Conservation (phyloP, 2,797 vertebrate species). For the Anisognathus igniventris region DNA sequence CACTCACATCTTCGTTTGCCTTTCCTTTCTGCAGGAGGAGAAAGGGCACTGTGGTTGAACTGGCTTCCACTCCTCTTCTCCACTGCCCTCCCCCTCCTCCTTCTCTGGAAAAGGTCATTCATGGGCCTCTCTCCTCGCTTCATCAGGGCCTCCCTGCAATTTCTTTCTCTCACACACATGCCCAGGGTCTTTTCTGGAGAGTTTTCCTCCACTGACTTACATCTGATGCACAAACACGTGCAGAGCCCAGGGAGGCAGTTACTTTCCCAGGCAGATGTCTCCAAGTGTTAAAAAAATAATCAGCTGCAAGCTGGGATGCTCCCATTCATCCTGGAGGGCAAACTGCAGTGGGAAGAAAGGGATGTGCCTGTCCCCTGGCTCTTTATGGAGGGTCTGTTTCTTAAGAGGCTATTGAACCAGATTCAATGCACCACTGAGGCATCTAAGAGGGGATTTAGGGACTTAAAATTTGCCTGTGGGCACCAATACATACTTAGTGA, state of each 20-base stretch:
- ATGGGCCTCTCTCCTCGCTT: not conserved
- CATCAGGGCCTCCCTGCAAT: not conserved
- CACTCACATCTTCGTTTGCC: accelerated
- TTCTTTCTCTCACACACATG: not conserved
- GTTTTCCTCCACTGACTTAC: not conserved
- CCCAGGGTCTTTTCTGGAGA: not conserved
- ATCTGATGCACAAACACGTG: accelerated
- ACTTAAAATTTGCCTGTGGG: not conserved
- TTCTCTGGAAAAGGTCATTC: not conserved
- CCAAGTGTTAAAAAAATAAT: not conserved
- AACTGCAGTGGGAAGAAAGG: not conserved
- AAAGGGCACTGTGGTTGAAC: not conserved
- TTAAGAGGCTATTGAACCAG: not conserved
- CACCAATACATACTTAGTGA: not conserved
- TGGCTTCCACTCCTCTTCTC: not conserved
- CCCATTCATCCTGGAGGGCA: not conserved
- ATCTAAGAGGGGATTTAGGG: constrained; percentile 15
- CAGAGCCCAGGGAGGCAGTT: not conserved
- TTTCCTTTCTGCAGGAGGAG: not conserved
- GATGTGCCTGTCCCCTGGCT: not conserved
- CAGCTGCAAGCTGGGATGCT: not conserved
- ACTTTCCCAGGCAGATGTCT: not conserved
- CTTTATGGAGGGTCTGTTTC: not conserved
- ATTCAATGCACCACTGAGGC: not conserved
- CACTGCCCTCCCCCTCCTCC: not conserved